A percentile compares a stretch with the other conserved stretches of the same genome.
These are phyloP conservation scores for Uloborus plumipes DNA, from an alignment of 2,888 invertebrate genomes.

Conservation along the genomic window DNA sequence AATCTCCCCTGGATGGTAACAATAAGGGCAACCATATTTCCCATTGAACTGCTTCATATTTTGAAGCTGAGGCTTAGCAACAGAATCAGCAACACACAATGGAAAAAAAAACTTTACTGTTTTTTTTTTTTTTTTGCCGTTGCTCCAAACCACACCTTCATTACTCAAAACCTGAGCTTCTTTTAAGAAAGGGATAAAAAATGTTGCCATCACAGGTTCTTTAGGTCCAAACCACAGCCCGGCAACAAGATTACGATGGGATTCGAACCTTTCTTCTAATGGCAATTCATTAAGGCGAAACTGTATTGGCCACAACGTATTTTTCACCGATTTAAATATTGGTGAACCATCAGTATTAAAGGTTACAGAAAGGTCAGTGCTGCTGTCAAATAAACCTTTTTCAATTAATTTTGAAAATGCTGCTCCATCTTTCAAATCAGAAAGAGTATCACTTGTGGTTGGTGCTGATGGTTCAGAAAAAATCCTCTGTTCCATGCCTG, in stretches of 20 bases:
- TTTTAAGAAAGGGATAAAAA: conserved; percentile 1
- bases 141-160: too few species aligned
- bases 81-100: conserved; percentile 4
- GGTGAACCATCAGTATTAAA: background rate
- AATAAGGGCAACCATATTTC: conserved; percentile 6
- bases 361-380: background rate
- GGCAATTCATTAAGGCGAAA: conserved; percentile 2
- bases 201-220: conserved; percentile 3
- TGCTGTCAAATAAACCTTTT: background rate
- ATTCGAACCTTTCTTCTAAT: background rate
- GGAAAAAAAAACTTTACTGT: background rate
- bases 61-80: conserved; percentile 4
- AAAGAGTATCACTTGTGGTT: background rate
- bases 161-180: background rate
- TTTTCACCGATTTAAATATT: conserved; percentile 3
- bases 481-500: background rate
- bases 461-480: background rate
- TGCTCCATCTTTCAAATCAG: conserved; percentile 2
- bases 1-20: background rate
- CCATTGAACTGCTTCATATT: conserved; percentile 17
- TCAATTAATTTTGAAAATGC: background rate
- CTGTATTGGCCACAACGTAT: background rate
- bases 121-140: background rate
- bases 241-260: background rate
- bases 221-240: background rate